phyloP scores from a whole-genome alignment of 2,888 invertebrate species.

The Hemistola chrysoprasaria region DNA sequence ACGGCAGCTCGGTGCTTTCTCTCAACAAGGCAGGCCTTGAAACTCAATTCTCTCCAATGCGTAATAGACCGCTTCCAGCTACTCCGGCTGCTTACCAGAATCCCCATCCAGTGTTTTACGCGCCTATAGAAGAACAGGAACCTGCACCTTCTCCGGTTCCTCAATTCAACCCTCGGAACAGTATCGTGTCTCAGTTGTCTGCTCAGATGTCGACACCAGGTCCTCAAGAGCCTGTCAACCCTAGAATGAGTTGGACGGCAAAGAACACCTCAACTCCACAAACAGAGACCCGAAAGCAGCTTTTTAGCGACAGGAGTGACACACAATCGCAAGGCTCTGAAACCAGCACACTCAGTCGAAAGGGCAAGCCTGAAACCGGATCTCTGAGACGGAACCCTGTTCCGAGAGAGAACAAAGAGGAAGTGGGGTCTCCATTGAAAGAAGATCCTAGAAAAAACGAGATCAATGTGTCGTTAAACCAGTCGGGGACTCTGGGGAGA shows the following conservation, averaged over 20 bases:
- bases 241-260: conserved; percentile 77
- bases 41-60: conserved; percentile 81
- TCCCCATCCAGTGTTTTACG: conserved; percentile 70
- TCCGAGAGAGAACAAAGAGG: conserved; percentile 60
- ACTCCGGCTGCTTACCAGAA: conserved; percentile 78
- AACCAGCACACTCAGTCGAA: conserved; percentile 65
- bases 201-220: conserved; percentile 73
- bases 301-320: conserved; percentile 64
- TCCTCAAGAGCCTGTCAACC: conserved; percentile 75
- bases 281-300: conserved; percentile 66
- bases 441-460: conserved; percentile 65
- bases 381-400: conserved; percentile 60
- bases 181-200: conserved; percentile 75
- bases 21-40: conserved; percentile 87
- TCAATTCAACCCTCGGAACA: conserved; percentile 69
- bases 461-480: conserved; percentile 57
- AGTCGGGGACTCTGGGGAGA: conserved; percentile 71
- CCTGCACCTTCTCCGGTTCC: conserved; percentile 77
- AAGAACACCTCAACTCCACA: conserved; percentile 76
- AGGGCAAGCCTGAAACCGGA: conserved; percentile 79
- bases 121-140: conserved; percentile 80
- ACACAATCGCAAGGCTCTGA: conserved; percentile 60
- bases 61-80: conserved; percentile 84
- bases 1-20: conserved; percentile 91
- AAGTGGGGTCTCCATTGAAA: conserved; percentile 61